Conservation (phyloP, 2,113 vertebrate genomes). For the Syngnathus typhle region DNA sequence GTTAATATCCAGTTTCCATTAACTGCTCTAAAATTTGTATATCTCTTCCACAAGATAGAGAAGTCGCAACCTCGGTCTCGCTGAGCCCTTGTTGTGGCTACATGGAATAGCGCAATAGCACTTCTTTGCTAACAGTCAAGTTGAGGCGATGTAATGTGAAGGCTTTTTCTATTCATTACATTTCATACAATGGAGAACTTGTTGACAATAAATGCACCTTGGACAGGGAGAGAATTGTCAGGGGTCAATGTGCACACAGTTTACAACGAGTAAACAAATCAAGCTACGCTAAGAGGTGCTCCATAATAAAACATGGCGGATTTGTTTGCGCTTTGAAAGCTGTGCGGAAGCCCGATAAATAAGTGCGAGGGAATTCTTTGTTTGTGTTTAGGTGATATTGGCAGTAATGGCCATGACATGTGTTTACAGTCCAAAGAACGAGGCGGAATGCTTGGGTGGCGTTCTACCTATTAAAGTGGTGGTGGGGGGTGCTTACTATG, state of each 20-base stretch:
- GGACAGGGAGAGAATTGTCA: not conserved
- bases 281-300: not conserved
- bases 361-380: slow-evolving; percentile 22
- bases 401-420: slow-evolving; percentile 40
- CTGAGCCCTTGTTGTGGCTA: not conserved
- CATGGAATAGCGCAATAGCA: not conserved
- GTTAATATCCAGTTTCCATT: too few relatives aligned
- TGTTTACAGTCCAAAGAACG: slow-evolving; percentile 53
- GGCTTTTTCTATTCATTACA: not conserved
- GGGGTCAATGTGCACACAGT: not conserved
- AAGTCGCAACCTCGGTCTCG: not conserved
- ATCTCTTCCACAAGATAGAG: not conserved
- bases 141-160: not conserved
- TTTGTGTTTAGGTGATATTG: slow-evolving; percentile 18
- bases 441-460: slow-evolving; percentile 51
- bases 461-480: slow-evolving; percentile 60
- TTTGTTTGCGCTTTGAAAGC: not conserved
- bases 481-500: slow-evolving; percentile 60
- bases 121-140: not conserved
- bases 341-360: slow-evolving; percentile 14
- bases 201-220: not conserved
- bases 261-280: not conserved
- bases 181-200: not conserved
- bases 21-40: too few relatives aligned
- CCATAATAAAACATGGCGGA: not conserved